These are phyloP conservation scores for Phania funesta DNA, from an alignment of 2,888 invertebrate genomes.

Conservation along the genomic window DNA sequence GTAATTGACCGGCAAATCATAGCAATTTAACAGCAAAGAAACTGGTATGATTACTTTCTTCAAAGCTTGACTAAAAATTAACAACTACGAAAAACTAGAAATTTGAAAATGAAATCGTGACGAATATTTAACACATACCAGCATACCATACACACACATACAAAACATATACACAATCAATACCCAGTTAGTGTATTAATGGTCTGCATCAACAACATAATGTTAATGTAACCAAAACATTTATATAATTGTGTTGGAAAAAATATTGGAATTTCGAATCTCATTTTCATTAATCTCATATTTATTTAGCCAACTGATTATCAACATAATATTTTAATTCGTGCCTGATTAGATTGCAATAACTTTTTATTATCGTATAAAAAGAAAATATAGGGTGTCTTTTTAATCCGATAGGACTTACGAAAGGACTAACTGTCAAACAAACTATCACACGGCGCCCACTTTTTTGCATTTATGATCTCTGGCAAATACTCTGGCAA, in stretches of 20 bases:
- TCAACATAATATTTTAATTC: no score
- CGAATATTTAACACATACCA: slow-evolving; percentile 9
- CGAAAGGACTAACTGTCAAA: no score
- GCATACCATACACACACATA: background rate
- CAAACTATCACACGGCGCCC: no score
- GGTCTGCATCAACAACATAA: background rate
- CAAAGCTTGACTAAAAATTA: background rate
- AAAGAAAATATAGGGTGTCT: no score
- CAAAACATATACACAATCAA: background rate
- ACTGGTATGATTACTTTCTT: slow-evolving; percentile 55
- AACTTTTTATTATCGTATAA: no score
- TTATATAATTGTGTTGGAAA: background rate
- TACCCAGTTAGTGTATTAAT: slow-evolving; percentile 7
- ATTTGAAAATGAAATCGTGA: slow-evolving; percentile 48
- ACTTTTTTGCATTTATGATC: no score
- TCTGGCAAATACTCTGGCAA: no score
- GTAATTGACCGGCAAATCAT: slow-evolving; percentile 16
- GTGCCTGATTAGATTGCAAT: no score
- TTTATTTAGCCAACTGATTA: no score
- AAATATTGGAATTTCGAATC: background rate
- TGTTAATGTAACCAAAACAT: background rate
- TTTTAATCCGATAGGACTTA: no score
- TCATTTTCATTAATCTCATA: background rate
- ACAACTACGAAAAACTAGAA: background rate
- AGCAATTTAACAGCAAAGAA: slow-evolving; percentile 19